These are phyloP conservation scores for Drosophila acutilabella DNA, from an alignment of 2,888 invertebrate genomes.

Conservation along the genomic window DNA sequence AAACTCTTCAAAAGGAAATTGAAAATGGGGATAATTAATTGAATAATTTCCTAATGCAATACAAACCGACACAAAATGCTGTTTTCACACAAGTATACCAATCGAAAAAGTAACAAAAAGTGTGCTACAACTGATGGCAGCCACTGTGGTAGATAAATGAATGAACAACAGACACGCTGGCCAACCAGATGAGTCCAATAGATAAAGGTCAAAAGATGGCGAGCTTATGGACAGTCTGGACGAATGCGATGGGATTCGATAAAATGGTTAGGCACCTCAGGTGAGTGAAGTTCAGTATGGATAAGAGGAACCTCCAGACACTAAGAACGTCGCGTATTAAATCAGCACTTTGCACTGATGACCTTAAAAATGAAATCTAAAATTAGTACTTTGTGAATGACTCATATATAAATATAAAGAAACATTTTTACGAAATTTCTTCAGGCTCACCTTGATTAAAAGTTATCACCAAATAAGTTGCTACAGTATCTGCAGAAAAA, in stretches of 20 bases:
- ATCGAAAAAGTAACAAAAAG: constrained; percentile 90
- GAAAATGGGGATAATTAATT: background rate
- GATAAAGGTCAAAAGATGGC: constrained; percentile 88
- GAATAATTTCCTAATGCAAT: background rate
- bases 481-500: constrained; percentile 71
- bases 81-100: constrained; percentile 88
- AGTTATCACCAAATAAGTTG: constrained; percentile 87
- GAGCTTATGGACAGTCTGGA: constrained; percentile 87
- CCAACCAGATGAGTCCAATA: constrained; percentile 88
- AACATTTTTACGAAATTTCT: constrained; percentile 57
- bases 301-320: constrained; percentile 93
- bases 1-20: constrained; percentile 86
- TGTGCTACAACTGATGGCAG: constrained; percentile 88
- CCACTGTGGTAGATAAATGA: constrained; percentile 88
- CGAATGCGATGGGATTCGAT: constrained; percentile 89
- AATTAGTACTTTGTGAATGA: too few species aligned
- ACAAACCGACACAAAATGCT: constrained; percentile 83
- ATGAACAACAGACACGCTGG: constrained; percentile 88
- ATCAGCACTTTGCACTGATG: constrained; percentile 93
- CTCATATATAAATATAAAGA: constrained; percentile 84
- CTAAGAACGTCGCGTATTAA: constrained; percentile 92
- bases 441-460: constrained; percentile 90
- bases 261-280: constrained; percentile 91
- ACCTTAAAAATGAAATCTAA: constrained; percentile 85
- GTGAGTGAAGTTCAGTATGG: constrained; percentile 91